phyloP scores from a whole-genome alignment of 2,113 vertebrate species.

The Argyrosomus japonicus region DNA sequence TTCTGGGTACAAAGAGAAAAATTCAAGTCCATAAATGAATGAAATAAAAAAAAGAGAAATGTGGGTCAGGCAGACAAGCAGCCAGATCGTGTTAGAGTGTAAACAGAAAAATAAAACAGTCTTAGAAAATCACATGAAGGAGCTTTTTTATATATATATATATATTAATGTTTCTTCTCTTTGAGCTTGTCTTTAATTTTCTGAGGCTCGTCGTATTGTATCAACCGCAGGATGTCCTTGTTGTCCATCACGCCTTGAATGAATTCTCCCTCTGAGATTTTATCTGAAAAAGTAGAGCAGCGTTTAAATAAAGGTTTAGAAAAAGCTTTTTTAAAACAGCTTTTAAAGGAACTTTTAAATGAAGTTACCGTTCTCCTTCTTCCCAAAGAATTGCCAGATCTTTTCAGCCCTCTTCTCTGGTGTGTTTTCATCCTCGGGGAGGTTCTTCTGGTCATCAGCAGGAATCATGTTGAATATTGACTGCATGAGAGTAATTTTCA shows the following conservation, averaged over 20 bases:
- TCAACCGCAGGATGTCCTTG: constrained; percentile 91
- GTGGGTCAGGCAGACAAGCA: constrained; percentile 30
- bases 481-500: constrained; percentile 66
- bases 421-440: constrained; percentile 89
- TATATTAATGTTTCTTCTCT: constrained; percentile 84
- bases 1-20: background rate
- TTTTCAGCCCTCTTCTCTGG: constrained; percentile 90
- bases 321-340: no score
- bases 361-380: constrained; percentile 88
- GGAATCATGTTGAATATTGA: constrained; percentile 94
- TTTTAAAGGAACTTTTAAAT: no score
- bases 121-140: constrained; percentile 18
- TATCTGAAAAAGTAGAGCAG: constrained; percentile 80
- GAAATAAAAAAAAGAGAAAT: background rate
- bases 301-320: no score
- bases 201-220: constrained; percentile 91
- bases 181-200: constrained; percentile 90
- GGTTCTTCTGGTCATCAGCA: constrained; percentile 82
- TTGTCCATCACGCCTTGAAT: constrained; percentile 91
- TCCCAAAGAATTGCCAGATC: constrained; percentile 91
- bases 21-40: background rate
- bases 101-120: constrained; percentile 64
- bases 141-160: background rate
- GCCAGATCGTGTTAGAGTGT: constrained; percentile 15
- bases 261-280: constrained; percentile 91